A percentile compares a stretch with the other conserved stretches of the same genome.
phyloP scores from a whole-genome alignment of 2,888 invertebrate species.

The Ophraella communa region DNA sequence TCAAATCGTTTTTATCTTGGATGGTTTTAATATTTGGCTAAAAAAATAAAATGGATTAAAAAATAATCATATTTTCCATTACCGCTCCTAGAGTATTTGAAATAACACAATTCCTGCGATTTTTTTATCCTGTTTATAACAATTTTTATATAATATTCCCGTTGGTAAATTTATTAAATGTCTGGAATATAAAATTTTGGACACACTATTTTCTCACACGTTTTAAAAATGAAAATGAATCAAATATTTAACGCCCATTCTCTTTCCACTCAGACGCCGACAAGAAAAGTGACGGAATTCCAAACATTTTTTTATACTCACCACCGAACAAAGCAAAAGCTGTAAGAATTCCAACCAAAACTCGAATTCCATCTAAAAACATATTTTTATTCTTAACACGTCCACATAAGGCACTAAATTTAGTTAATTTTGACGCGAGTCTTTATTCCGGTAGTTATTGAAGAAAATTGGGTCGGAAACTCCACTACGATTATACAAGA shows the following conservation, averaged over 20 bases:
- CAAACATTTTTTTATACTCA: conserved; percentile 23
- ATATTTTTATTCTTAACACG: conserved; percentile 24
- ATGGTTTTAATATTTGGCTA: no score
- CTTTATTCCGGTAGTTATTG: neutral
- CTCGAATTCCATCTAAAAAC: conserved; percentile 20
- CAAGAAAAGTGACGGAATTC: conserved; percentile 3
- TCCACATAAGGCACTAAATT: conserved; percentile 22
- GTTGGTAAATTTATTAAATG: no score
- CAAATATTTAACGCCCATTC: conserved; percentile 3
- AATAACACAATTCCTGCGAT: no score
- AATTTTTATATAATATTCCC: no score
- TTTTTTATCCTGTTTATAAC: no score
- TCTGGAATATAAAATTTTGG: no score
- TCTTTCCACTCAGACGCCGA: neutral
- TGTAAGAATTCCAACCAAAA: conserved; percentile 20
- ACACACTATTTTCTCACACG: no score
- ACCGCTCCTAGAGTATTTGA: no score
- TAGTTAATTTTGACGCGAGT: conserved; percentile 3
- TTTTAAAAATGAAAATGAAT: neutral
- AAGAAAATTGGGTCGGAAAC: conserved; percentile 22
- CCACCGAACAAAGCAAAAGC: conserved; percentile 27
- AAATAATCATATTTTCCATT: no score
- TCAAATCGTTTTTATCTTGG: no score
- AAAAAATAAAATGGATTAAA: no score
- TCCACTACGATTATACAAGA: conserved; percentile 17